phyloP scores from a whole-genome alignment of 2,797 vertebrate genomes.

The Petrocephalus schoutedeni region DNA sequence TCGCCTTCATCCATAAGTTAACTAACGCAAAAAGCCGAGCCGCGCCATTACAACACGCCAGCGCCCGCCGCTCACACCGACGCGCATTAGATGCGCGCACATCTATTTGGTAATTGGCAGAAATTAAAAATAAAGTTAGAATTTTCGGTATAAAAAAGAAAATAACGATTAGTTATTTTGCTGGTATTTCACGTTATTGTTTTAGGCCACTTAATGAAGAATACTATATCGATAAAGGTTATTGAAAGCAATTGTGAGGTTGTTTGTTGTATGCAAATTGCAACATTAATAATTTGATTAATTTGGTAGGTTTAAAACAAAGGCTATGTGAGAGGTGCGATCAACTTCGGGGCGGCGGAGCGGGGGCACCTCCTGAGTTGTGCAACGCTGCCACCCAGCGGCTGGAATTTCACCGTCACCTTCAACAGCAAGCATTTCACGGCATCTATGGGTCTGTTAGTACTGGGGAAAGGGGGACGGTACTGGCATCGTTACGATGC shows the following conservation, averaged over 20 bases:
- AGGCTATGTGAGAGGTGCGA: background rate
- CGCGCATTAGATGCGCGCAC: background rate
- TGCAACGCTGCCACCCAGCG: constrained; percentile 17
- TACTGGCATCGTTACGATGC: background rate
- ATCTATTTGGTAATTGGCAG: background rate
- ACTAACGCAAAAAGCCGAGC: background rate
- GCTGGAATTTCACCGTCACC: background rate
- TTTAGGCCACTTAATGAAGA: background rate
- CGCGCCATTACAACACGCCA: too few species aligned
- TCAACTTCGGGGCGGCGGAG: background rate
- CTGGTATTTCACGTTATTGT: background rate
- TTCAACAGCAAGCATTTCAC: background rate
- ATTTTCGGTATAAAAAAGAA: background rate
- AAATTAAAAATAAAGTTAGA: background rate
- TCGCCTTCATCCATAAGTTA: background rate
- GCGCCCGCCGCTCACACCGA: background rate
- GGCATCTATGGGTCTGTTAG: background rate
- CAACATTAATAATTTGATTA: background rate
- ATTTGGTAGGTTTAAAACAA: background rate
- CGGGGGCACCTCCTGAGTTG: background rate
- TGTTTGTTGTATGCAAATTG: background rate
- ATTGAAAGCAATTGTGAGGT: background rate
- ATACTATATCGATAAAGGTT: background rate
- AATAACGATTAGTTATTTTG: background rate
- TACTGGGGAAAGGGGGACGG: background rate